Evolutionary conservation across 2,888 invertebrate species (phyloP), one percentile per base, ranked within the genome.

Genomic region (Caenorhabditis uteleia): DNA sequence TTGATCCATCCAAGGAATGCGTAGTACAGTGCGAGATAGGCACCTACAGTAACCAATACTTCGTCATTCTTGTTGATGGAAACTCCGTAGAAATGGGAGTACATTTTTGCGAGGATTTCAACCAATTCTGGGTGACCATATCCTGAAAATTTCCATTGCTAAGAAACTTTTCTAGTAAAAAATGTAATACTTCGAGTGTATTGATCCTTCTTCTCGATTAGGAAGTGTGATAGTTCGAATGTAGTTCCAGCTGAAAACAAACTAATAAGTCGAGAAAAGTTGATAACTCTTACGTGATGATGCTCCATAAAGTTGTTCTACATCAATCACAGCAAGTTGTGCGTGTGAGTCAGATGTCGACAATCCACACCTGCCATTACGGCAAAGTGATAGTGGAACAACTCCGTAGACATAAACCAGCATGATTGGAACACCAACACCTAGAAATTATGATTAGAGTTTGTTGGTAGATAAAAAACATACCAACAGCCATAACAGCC

Each of bases 1-100:
- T 91, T 91, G 8, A 95, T 89, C 81, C 93, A 91, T 6, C 94
- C 91, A 84, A 91, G 88, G 65, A 95, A 90, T 10, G 91, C 86
- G 44, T 90, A 89, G 85, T 90, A 97, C 0, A 99, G 86, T 0
- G 95, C 91, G 84, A 95, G 93, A 83, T 97, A 98, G 1, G 97
- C 98, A 6, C 98, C 98, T 34, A 88, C 87, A 0, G 94, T 92
- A 2, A 97, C 89, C 29, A 97, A 83, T 31, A 98, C 87, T 85
- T 99, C 94, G 58, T 88, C 91, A 72, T 89, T 87, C 0, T 93
- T 89, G 85, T 97, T 89, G n/a, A 99, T 87, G 53, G 89, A 85
- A 46, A 89, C 88, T 2, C 88, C 88, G 45, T 92, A 85, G 20
- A 94, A 83, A 43, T 89, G 89, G 0, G 91, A 90, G 84, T 95